Base-by-base conservation (phyloP, 2,113 vertebrate genomes). In the Cyanistes caeruleus region DNA sequence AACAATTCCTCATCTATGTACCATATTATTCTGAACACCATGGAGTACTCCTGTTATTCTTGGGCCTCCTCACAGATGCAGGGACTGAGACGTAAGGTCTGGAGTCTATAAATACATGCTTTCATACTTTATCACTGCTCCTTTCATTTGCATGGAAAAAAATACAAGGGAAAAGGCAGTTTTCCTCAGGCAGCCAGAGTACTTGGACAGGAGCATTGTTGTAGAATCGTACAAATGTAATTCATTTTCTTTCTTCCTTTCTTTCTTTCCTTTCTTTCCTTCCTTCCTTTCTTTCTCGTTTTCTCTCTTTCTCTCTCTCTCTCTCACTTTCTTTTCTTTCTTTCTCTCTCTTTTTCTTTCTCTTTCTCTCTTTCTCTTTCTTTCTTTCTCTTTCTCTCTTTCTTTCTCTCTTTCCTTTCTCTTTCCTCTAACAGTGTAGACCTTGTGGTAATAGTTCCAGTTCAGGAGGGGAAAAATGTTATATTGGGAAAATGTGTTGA, bases 401-500 rank as follows among this genome's bases (percentile, higher is more conserved):
- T 15, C 41, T 41, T 41, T 11, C 41, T 43, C 15, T 16, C 43
- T 43, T 43, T 15, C 43, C 43, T 43, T 43, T 43, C 43, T 16
- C 15, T 70, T 92, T 96, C 88, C 28, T 93, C n/a, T 68, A 22
- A 5, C 9, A 69, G 13, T 39, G 24, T 74, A 85, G 44, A 15
- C 46, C 94, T 95, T 81, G 56, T 69, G 67, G 85, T 92, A 91
- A 77, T 52, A 69, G 33, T 52, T 84, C 30, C 46, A 10, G 41
- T 86, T 95, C 67, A 82, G 73, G 20, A 90, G 35, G 41, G 77
- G 68, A 33, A 82, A 89, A 93, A 93, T 91, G 86, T 94, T 44
- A 33, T 94, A 81, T 75, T 87, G 91, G 85, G 72, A 94, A 93
- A 85, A 96, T 24, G 65, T 81, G 83, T 92, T 91, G 93, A 96